These are phyloP conservation scores for Dimorphilus gyrociliatus DNA, from an alignment of 2,888 invertebrate genomes.

Conservation along the genomic window DNA sequence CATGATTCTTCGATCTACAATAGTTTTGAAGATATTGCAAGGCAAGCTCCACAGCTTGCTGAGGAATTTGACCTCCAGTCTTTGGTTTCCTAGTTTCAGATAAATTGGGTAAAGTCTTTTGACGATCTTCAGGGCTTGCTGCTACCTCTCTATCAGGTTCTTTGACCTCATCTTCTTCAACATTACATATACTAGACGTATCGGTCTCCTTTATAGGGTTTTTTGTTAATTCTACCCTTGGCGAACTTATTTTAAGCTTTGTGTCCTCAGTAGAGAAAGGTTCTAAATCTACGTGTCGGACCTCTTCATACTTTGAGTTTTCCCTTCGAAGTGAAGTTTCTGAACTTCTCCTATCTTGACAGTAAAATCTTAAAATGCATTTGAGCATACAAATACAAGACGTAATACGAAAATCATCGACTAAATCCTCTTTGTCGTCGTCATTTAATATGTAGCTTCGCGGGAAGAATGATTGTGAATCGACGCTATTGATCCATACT, in stretches of 20 bases:
- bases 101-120: neutral
- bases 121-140: too few relatives aligned
- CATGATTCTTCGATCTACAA: slow-evolving; percentile 8
- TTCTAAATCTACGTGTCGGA: too few relatives aligned
- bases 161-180: slow-evolving; percentile 4
- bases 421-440: slow-evolving; percentile 11
- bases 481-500: slow-evolving; percentile 9
- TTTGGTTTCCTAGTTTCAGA: neutral
- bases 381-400: slow-evolving; percentile 12
- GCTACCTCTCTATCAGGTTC: too few relatives aligned
- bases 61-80: slow-evolving; percentile 8
- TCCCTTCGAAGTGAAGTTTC: too few relatives aligned
- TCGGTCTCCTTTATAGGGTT: too few relatives aligned
- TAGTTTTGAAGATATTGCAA: slow-evolving; percentile 8
- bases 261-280: too few relatives aligned
- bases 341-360: neutral
- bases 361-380: slow-evolving; percentile 6
- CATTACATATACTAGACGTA: too few relatives aligned
- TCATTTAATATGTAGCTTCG: slow-evolving; percentile 12
- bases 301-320: too few relatives aligned
- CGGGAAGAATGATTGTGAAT: slow-evolving; percentile 11
- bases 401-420: slow-evolving; percentile 13
- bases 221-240: too few relatives aligned
- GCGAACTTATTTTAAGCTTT: too few relatives aligned
- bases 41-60: slow-evolving; percentile 10